Evolutionary conservation across 2,113 vertebrate genomes (phyloP).

Genomic region (Haliaeetus leucogaster): DNA sequence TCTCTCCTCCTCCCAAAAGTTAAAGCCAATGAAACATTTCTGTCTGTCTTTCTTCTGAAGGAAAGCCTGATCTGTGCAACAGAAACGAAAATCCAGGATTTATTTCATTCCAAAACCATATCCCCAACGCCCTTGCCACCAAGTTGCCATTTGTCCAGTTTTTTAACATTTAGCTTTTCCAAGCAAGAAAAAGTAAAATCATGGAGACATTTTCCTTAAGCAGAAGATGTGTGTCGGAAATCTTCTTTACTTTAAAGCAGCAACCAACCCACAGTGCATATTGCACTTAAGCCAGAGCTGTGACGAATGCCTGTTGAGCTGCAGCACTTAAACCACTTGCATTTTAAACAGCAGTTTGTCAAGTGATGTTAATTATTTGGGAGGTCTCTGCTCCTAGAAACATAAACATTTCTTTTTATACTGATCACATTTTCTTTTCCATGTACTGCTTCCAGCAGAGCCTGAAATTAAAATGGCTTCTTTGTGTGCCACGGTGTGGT

Average conservation of each 20-base stretch:
- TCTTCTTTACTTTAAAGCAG: neutral
- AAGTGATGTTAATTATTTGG: constrained; percentile 53
- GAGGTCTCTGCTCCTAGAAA: constrained; percentile 38
- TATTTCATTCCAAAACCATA: neutral
- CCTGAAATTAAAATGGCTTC: constrained; percentile 18
- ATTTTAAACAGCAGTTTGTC: constrained; percentile 50
- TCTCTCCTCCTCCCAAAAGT: neutral
- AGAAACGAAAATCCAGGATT: neutral
- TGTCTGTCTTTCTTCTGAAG: neutral
- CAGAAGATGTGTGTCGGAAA: neutral
- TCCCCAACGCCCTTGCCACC: neutral
- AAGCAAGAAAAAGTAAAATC: neutral
- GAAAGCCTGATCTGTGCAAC: neutral
- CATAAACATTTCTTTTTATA: constrained; percentile 37
- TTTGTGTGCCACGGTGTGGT: neutral
- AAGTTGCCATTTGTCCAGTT: neutral
- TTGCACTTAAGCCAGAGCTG: neutral
- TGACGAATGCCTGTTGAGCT: constrained; percentile 20
- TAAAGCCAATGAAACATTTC: neutral
- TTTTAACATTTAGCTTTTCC: neutral
- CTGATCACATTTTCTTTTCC: constrained; percentile 39
- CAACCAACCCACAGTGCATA: neutral
- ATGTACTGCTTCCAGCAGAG: neutral
- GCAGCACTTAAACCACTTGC: constrained; percentile 46
- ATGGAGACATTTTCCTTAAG: neutral